These are phyloP conservation scores for Pteropus rufus DNA, from an alignment of 2,797 vertebrate genomes.

Conservation along the genomic window DNA sequence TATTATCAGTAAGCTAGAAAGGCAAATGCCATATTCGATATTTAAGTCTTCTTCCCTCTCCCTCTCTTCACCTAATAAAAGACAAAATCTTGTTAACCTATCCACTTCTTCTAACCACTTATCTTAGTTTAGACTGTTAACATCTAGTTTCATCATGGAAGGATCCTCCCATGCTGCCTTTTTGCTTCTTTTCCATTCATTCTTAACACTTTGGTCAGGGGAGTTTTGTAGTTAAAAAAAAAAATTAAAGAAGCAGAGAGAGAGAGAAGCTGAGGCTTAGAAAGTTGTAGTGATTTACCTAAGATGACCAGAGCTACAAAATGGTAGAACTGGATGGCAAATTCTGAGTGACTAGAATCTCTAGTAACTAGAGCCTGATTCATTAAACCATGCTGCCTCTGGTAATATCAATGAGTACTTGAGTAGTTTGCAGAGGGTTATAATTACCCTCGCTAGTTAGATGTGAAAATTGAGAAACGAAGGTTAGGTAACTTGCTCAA, in stretches of 20 bases:
- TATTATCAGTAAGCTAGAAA: neutral
- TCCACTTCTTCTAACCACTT: neutral
- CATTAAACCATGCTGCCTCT: neutral
- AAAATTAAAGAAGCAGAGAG: neutral
- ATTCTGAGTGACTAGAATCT: neutral
- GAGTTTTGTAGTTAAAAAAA: constrained; percentile 7
- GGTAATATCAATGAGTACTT: neutral
- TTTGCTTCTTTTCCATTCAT: neutral
- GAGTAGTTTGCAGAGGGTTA: neutral
- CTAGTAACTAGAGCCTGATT: neutral
- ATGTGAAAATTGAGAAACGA: neutral
- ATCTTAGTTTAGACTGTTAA: neutral
- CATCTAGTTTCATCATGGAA: neutral
- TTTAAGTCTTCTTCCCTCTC: neutral
- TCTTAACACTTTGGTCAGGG: neutral
- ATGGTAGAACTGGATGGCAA: neutral
- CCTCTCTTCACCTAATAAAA: neutral
- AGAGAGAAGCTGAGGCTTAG: neutral
- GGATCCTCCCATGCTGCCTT: neutral
- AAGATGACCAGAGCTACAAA: neutral
- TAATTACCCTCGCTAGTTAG: neutral
- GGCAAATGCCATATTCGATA: neutral
- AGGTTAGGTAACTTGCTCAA: neutral
- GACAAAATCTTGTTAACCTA: neutral
- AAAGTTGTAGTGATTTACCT: neutral